phyloP scores from a whole-genome alignment of 2,888 invertebrate species.

The Zygaena filipendulae region DNA sequence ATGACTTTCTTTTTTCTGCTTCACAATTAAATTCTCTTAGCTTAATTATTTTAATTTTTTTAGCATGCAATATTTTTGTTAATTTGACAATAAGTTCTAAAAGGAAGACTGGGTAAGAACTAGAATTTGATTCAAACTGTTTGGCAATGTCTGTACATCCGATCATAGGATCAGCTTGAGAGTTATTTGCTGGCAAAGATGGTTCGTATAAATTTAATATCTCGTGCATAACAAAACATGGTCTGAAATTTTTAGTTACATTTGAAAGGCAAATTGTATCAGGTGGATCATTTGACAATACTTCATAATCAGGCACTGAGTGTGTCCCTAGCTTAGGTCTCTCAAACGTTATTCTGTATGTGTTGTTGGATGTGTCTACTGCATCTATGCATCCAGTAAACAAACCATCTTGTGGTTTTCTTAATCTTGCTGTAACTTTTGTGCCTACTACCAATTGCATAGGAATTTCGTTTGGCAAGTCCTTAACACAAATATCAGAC shows the following conservation, averaged over 20 bases:
- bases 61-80: slow-evolving; percentile 85
- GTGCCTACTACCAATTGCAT: slow-evolving; percentile 95
- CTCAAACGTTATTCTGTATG: slow-evolving; percentile 95
- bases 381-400: slow-evolving; percentile 96
- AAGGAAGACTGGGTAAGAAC: slow-evolving; percentile 81
- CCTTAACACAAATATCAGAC: slow-evolving; percentile 82
- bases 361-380: slow-evolving; percentile 93
- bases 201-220: slow-evolving; percentile 57
- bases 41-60: slow-evolving; percentile 82
- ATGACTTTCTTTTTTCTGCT: slow-evolving; percentile 87
- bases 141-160: slow-evolving; percentile 58
- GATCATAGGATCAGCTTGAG: slow-evolving; percentile 78
- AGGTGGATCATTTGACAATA: slow-evolving; percentile 90
- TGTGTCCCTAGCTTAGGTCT: slow-evolving; percentile 92
- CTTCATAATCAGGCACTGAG: slow-evolving; percentile 97
- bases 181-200: slow-evolving; percentile 33
- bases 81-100: slow-evolving; percentile 89
- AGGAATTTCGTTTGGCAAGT: slow-evolving; percentile 94
- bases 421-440: slow-evolving; percentile 89
- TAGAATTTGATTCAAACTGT: slow-evolving; percentile 64
- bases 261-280: slow-evolving; percentile 90
- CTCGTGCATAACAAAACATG: slow-evolving; percentile 72
- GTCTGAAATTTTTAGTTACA: slow-evolving; percentile 83
- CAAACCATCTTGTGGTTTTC: slow-evolving; percentile 94
- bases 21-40: slow-evolving; percentile 90